Percentiles rank a stretch among this genome's conserved stretches.
Evolutionary conservation across 2,113 vertebrate species (phyloP).

Genomic region (Motacilla tschutschensis): DNA sequence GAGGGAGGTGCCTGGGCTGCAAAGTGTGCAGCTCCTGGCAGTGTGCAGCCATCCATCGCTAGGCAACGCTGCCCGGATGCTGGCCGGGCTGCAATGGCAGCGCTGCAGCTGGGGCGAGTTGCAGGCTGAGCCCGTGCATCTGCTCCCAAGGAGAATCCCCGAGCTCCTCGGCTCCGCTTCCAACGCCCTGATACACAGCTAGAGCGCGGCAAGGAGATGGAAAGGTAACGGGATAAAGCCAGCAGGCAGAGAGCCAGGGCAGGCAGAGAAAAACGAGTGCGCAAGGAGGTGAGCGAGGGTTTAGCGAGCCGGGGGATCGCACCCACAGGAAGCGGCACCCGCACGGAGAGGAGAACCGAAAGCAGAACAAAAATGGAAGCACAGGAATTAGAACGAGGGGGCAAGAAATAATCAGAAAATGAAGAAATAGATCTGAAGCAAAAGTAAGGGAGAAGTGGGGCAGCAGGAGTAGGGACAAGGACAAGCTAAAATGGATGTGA

Average conservation of each 20-base stretch:
- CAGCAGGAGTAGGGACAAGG: not conserved
- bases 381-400: not conserved
- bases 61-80: constrained; percentile 56
- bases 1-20: constrained; percentile 40
- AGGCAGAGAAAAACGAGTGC: not conserved
- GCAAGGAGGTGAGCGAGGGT: not conserved
- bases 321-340: not conserved
- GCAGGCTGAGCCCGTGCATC: not conserved
- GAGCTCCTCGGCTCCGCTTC: not conserved
- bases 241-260: not conserved
- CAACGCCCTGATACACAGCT: rapidly evolving
- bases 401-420: not conserved
- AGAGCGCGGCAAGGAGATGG: not conserved
- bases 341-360: not conserved
- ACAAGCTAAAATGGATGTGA: not conserved
- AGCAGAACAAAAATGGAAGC: constrained; percentile 13
- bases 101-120: constrained; percentile 17
- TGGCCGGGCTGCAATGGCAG: constrained; percentile 33
- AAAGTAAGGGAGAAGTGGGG: not conserved
- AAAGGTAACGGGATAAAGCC: not conserved
- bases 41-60: constrained; percentile 42
- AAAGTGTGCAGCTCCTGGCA: not conserved
- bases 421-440: not conserved
- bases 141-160: not conserved
- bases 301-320: rapidly evolving